Base-by-base conservation (phyloP, 2,113 vertebrate genomes). In the Amazona vittata region DNA sequence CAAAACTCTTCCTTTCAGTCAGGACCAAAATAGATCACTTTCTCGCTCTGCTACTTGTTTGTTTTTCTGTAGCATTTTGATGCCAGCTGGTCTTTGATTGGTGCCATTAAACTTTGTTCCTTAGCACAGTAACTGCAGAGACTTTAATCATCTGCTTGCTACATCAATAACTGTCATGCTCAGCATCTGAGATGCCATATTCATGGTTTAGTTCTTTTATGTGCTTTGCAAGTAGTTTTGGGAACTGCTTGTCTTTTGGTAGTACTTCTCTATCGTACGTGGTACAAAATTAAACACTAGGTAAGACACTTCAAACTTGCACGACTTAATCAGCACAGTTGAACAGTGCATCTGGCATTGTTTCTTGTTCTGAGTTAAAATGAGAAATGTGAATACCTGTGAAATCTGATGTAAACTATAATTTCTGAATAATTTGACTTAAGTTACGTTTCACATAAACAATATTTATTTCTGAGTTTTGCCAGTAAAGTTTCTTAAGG, bases 41-140 rank as follows among this genome's bases (percentile, higher is more conserved):
- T 57, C 35, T 86, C 22, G 29, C 37, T 79, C 55, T 95, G 47
- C n/a, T 83, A 25, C 77, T 84, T 82, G 47, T 63, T 94, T 93
- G 64, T 79, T 95, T 87, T 89, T 83, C 79, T 68, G 62, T 39
- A 76, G 25, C 50, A 22, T 96, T 96, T 89, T 83, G 68, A 41
- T 93, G 81, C 78, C 87, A 94, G 43, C 69, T 96, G 94, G 53
- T 93, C 81, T 95, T 94, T 59, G n/a, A 93, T 93, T 89, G 91
- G 44, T 5, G 9, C 91, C 35, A 15, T 65, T 92, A 89, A 93
- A 90, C 60, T 89, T 94, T 59, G 76, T 74, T 92, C 64, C 64
- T 77, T 92, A 84, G 76, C 60, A 15, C 76, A 81, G 76, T 92
- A 81, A 55, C 55, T 89, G 76, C 86, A 67, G 53, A 82, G 50